phyloP scores from a whole-genome alignment of 2,113 vertebrate species.

The Rana temporaria region DNA sequence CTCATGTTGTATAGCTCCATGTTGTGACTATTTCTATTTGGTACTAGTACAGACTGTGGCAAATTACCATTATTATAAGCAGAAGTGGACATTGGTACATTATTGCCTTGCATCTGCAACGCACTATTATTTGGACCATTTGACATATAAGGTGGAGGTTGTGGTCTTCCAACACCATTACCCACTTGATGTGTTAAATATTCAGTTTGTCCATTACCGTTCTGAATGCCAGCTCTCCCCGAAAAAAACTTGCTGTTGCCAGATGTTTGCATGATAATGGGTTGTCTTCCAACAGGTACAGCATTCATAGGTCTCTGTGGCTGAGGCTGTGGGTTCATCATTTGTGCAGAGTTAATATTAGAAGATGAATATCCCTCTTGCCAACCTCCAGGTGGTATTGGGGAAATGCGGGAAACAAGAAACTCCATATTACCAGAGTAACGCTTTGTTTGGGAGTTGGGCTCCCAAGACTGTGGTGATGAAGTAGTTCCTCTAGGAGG shows the following conservation, averaged over 20 bases:
- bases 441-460: constrained; percentile 87
- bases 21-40: constrained; percentile 92
- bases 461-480: constrained; percentile 86
- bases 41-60: constrained; percentile 84
- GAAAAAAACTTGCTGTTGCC: constrained; percentile 88
- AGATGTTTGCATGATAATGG: constrained; percentile 94
- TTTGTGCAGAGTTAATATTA: constrained; percentile 70
- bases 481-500: constrained; percentile 82
- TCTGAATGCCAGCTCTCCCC: constrained; percentile 84
- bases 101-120: constrained; percentile 82
- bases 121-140: constrained; percentile 89
- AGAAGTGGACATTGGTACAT: constrained; percentile 79
- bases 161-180: constrained; percentile 75
- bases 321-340: constrained; percentile 73
- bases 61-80: constrained; percentile 85
- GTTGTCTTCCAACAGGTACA: constrained; percentile 88
- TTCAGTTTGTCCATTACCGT: constrained; percentile 83
- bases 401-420: constrained; percentile 88
- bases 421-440: constrained; percentile 96
- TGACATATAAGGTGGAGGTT: constrained; percentile 89
- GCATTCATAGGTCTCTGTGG: constrained; percentile 87
- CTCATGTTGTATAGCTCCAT: constrained; percentile 86
- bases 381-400: constrained; percentile 88
- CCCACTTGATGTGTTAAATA: constrained; percentile 83
- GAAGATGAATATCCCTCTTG: constrained; percentile 84